Conservation (phyloP, 2,113 vertebrate genomes). For the Octodon degus region DNA sequence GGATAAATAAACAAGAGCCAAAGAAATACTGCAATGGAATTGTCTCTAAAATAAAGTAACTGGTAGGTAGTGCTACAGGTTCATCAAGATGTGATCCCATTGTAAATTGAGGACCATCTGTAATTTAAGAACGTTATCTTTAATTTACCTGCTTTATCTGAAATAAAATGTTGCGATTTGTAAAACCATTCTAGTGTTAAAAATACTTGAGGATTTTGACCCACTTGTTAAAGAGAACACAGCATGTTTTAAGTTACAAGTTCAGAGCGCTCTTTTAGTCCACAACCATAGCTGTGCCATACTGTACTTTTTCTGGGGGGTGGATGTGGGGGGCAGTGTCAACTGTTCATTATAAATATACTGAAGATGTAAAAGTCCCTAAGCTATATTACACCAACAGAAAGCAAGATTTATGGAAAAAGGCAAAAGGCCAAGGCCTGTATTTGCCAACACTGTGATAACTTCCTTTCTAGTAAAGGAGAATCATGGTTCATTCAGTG, state of each 20-base stretch:
- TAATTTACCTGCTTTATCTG: constrained; percentile 28
- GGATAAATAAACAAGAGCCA: not conserved
- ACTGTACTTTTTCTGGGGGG: not conserved
- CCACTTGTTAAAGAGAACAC: not conserved
- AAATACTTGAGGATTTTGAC: not conserved
- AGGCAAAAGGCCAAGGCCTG: not conserved
- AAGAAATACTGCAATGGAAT: not conserved
- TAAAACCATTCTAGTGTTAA: constrained; percentile 49
- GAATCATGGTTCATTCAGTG: constrained; percentile 42
- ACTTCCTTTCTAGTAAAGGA: constrained; percentile 15
- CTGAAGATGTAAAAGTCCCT: not conserved
- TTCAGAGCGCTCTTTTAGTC: not conserved
- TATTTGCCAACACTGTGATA: not conserved
- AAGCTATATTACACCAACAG: not conserved
- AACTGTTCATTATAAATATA: not conserved
- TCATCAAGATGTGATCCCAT: not conserved
- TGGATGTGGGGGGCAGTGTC: not conserved
- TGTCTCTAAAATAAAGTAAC: not conserved
- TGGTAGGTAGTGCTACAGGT: not conserved
- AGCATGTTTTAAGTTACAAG: not conserved
- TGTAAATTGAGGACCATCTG: not conserved
- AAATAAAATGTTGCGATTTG: constrained; percentile 55
- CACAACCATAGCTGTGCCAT: not conserved
- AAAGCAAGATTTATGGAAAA: constrained; percentile 8
- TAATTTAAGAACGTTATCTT: not conserved